Base-by-base conservation (phyloP, 1,140 invertebrate genomes). In the Papilio glaucus region DNA sequence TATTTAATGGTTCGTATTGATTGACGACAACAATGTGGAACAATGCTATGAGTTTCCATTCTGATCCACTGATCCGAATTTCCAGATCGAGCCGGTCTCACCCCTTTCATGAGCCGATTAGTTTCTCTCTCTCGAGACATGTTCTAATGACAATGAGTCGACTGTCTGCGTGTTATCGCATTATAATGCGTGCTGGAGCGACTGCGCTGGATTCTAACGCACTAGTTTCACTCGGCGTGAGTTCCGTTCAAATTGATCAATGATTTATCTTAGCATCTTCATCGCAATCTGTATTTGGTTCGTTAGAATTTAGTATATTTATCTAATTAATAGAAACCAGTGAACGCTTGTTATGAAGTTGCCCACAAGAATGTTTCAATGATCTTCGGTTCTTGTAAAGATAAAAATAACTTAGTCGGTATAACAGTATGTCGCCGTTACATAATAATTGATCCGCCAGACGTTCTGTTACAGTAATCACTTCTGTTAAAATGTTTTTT, bases 391-490 rank as follows among this genome's bases (percentile, higher is more conserved):
- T 49, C 18, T 24, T 53, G 42, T 53, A 9, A 53, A 8, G 18
- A 10, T 53, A 21, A 26, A 57, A 57, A 57, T 57, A 57, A 26
- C 9, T 24, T 57, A 12, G 12, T 57, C 4, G 9, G 21, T 24
- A 18, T 53, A 49, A 49, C 18, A 26, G 18, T 45, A 57, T 21
- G 7, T 10, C 12, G 60, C 6, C 13, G 60, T 61, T 61, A 61
- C 13, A 29, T 33, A 61, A 29, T 33, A 61, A 61, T 37, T 8
- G 13, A 37, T 61, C 0, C 57, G 33, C 13, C 57, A 61, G 57
- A 61, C 26, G n/a, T 33, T 61, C 57, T 61, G 26, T 61, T 26
- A 61, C 26, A 33, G 60, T 61, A 61, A 61, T 37, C 13, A 57
- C 24, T 21, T 24, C 26, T 24, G 13, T 61, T 61, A n/a, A 57